Evolutionary conservation across 2,113 vertebrate genomes (phyloP), one percentile per base, ranked within the genome.

Genomic region (Ondatra zibethicus): DNA sequence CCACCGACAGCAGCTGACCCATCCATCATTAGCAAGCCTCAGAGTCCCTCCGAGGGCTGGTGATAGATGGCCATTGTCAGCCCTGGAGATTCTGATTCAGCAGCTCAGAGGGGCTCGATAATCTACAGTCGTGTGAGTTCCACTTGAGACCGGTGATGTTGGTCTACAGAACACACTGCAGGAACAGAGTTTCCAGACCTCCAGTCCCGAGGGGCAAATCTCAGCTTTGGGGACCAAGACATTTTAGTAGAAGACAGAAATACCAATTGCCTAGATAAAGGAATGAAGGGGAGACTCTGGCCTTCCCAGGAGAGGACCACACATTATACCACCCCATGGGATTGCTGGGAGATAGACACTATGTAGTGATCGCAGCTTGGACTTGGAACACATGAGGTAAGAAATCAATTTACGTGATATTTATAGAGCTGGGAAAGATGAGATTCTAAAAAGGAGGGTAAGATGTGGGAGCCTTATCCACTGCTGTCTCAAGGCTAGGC

Each of bases 191-290:
- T 31, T 80, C 58, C 89, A 58, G 16, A 92, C 13, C 90, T 45
- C 80, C 25, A 89, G 21, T 61, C 92, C 72, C 1, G n/a, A 9
- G n/a, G 33, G 81, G 31, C 39, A 36, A 66, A 50, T 39, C 9
- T 88, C 47, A 93, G 14, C 50, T 58, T 29, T 58, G 68, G 31
- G 29, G 11, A 92, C 92, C 21, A 73, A 87, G 55, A 95, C 50
- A 50, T 85, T 66, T 65, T 75, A 6, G 33, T 65, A 19, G 68
- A 92, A 29, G 0, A 63, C 25, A 75, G 31, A 88, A 78, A 45
- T 82, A 91, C 85, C 63, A n/a, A 82, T 88, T 86, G 58, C 31
- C 61, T 76, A 96, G 73, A 76, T 84, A 47, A 93, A 70, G 16
- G 42, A 75, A 75, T 11, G 42, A 77, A 85, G 50, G 12, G 17